Evolutionary conservation across 2,888 invertebrate species (phyloP).

Genomic region (Tromatobia lineatoria): DNA sequence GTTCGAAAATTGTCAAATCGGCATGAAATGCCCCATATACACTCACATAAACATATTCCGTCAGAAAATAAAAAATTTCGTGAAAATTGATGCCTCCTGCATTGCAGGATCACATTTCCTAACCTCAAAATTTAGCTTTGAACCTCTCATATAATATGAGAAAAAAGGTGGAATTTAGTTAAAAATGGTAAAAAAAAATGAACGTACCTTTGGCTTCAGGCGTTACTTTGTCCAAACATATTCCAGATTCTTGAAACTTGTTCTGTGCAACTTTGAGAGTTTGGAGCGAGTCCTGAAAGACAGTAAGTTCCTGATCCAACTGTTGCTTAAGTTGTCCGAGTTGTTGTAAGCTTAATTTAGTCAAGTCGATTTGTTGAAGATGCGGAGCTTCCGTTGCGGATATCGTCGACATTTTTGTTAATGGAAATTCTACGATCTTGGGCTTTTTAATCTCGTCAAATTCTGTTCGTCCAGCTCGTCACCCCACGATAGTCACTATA

Average conservation of each 20-base stretch:
- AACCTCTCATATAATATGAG: no score
- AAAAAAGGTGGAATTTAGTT: neutral
- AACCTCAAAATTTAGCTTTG: slow-evolving; percentile 49
- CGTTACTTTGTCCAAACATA: slow-evolving; percentile 93
- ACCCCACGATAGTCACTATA: slow-evolving; percentile 40
- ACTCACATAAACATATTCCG: no score
- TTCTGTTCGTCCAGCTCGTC: slow-evolving; percentile 22
- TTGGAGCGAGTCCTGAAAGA: slow-evolving; percentile 96
- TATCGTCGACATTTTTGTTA: slow-evolving; percentile 87
- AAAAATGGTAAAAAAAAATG: slow-evolving; percentile 26
- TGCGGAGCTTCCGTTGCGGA: slow-evolving; percentile 89
- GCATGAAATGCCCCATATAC: no score
- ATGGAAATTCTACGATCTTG: neutral
- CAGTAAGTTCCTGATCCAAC: slow-evolving; percentile 95
- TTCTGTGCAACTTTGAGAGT: slow-evolving; percentile 95
- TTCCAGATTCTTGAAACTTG: slow-evolving; percentile 95
- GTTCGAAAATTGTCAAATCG: no score
- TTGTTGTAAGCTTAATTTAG: slow-evolving; percentile 92
- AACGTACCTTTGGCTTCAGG: slow-evolving; percentile 89
- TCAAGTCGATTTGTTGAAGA: slow-evolving; percentile 93
- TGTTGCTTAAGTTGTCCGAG: slow-evolving; percentile 94
- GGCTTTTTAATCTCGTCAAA: neutral
- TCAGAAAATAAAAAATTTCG: neutral
- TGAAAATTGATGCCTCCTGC: neutral
- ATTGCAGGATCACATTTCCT: slow-evolving; percentile 41